phyloP scores from a whole-genome alignment of 2,797 vertebrate species.

The Poecilia picta region DNA sequence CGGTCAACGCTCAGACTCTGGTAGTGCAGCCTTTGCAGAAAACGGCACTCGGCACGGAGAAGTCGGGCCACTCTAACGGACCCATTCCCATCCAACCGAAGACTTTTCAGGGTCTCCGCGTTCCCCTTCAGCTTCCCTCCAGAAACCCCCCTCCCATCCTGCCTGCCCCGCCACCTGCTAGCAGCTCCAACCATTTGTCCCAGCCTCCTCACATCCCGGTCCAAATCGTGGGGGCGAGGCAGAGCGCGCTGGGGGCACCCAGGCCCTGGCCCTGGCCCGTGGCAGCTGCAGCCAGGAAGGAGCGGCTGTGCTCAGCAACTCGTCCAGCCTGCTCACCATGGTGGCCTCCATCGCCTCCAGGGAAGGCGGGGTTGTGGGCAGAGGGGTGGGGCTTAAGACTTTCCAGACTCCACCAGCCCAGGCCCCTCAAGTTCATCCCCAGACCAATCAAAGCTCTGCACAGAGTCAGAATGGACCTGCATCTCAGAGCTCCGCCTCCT shows the following conservation, averaged over 20 bases:
- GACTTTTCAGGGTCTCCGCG: constrained; percentile 75
- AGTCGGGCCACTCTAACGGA: constrained; percentile 60
- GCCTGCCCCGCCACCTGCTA: constrained; percentile 58
- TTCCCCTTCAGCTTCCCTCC: constrained; percentile 80
- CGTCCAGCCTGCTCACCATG: constrained; percentile 76
- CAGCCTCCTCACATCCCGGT: constrained; percentile 91
- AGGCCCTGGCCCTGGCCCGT: constrained; percentile 86
- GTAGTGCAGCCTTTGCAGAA: constrained; percentile 95
- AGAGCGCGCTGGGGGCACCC: constrained; percentile 86
- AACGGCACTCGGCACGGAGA: constrained; percentile 65
- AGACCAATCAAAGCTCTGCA: constrained; percentile 61
- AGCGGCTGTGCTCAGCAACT: constrained; percentile 64
- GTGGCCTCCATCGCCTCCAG: constrained; percentile 74
- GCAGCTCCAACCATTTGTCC: constrained; percentile 41
- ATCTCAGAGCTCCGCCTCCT: constrained; percentile 32
- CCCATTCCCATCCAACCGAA: constrained; percentile 93
- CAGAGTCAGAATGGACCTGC: constrained; percentile 52
- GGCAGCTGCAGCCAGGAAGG: constrained; percentile 74
- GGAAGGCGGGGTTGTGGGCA: constrained; percentile 62
- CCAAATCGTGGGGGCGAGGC: constrained; percentile 92
- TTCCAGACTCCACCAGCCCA: constrained; percentile 59
- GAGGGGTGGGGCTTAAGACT: constrained; percentile 65
- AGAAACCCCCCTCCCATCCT: constrained; percentile 82
- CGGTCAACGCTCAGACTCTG: constrained; percentile 87
- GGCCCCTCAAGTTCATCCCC: constrained; percentile 69